These are phyloP conservation scores for Apis mellifera DNA, from an alignment of 1,140 invertebrate species.

Conservation along the genomic window DNA sequence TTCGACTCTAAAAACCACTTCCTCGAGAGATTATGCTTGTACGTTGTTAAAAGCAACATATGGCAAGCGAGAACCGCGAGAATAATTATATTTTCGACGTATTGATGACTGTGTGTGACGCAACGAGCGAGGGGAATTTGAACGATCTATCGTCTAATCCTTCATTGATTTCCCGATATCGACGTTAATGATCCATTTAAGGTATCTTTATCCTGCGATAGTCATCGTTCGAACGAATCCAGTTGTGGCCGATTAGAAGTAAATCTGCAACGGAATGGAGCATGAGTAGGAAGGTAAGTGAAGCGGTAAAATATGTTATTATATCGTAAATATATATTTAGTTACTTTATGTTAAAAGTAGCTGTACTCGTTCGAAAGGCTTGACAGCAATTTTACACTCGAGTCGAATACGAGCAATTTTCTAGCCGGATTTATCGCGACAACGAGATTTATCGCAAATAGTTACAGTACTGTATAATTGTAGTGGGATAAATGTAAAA, in stretches of 20 bases:
- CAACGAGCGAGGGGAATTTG: background rate
- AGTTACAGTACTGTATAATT: background rate
- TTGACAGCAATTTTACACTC: background rate
- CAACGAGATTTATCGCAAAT: background rate
- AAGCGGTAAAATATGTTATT: background rate
- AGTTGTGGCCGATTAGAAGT: background rate
- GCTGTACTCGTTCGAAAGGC: background rate
- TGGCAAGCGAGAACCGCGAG: background rate
- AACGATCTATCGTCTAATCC: background rate
- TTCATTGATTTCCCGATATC: background rate
- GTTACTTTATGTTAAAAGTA: background rate
- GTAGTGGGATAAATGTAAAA: background rate
- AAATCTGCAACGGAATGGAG: background rate
- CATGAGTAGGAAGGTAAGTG: background rate
- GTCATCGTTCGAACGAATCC: background rate
- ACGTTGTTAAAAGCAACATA: background rate
- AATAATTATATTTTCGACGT: background rate
- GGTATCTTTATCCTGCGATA: background rate
- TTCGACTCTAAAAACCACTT: background rate
- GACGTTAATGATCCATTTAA: constrained; percentile 1
- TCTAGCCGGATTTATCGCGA: background rate
- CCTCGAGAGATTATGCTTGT: background rate
- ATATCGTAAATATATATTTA: background rate
- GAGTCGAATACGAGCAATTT: background rate
- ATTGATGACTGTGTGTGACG: background rate